Evolutionary conservation across 2,113 vertebrate species (phyloP), one percentile per base, ranked within the genome.

Genomic region (Procavia capensis): DNA sequence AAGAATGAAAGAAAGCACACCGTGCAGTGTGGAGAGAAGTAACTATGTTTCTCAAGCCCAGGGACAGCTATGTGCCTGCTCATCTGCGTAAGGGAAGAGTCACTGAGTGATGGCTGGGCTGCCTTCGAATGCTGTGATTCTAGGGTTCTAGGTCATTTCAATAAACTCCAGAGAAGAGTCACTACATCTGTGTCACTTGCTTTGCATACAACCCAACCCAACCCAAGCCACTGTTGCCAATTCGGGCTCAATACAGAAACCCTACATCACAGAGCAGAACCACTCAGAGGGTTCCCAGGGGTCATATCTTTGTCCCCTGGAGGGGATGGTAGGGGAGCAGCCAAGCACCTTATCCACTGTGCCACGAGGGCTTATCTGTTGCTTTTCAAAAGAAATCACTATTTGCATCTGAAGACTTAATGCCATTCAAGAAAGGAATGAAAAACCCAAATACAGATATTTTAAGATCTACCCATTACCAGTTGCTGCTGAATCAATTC

Each of bases 301-400:
- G 50, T 16, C 50, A 13, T 16, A 54, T 54, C 50, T 54, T 13
- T 54, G 13, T 54, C 50, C 50, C 11, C 13, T 54, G 50, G 50
- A 54, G 50, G 50, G 50, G 50, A 11, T 54, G 47, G 50, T 54
- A 16, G 50, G 50, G 50, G 50, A 54, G 50, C 50, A 54, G 50
- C 50, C 50, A 16, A 54, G 50, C 14, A 16, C 50, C 17, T 54
- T 54, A 54, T 2, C 50, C 50, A 16, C 50, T 54, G 50, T 16
- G 14, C 50, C 9, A 54, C 14, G 9, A 54, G 50, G 50, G 50
- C 50, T 54, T 13, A 34, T 36, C 54, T 68, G 7, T 24, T 39
- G 70, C 43, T 83, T 95, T 83, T 88, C 39, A 39, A 43, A 94
- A 88, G 59, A 78, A 70, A 78, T 74, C 34, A 41, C 50, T 72